phyloP scores from a whole-genome alignment of 2,113 vertebrate genomes.

The Phalacrocorax brasilianus region DNA sequence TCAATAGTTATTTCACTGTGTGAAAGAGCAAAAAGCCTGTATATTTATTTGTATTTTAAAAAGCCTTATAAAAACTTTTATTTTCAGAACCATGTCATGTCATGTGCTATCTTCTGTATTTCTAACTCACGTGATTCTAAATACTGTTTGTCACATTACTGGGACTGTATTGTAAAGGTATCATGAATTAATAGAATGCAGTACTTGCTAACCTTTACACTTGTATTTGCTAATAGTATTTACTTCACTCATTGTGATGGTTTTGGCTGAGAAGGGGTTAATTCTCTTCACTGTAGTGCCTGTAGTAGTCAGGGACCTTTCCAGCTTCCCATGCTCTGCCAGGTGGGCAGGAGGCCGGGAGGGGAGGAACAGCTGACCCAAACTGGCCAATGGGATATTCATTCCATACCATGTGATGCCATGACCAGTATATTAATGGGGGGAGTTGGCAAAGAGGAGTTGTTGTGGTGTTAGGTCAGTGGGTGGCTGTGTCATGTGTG shows the following conservation, averaged over 20 bases:
- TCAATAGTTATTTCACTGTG: background rate
- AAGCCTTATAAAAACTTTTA: background rate
- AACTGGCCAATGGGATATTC: no score
- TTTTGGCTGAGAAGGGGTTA: no score
- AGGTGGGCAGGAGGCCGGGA: no score
- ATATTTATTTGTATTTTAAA: background rate
- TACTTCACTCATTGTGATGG: background rate
- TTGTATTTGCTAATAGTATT: background rate
- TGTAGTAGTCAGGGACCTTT: no score
- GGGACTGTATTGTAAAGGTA: background rate
- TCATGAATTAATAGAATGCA: background rate
- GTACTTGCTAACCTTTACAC: background rate
- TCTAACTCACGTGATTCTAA: background rate
- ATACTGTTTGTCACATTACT: background rate
- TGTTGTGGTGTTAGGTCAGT: no score
- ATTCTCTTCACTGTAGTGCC: no score
- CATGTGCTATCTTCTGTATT: background rate
- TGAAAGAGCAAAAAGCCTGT: background rate
- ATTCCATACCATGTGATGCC: no score
- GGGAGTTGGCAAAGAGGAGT: no score
- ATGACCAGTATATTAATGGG: no score
- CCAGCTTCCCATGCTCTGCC: no score
- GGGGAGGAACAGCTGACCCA: no score
- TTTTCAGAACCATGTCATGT: background rate
- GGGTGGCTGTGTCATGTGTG: no score